These are phyloP conservation scores for Tyria jacobaeae DNA, from an alignment of 2,888 invertebrate species.

Conservation along the genomic window DNA sequence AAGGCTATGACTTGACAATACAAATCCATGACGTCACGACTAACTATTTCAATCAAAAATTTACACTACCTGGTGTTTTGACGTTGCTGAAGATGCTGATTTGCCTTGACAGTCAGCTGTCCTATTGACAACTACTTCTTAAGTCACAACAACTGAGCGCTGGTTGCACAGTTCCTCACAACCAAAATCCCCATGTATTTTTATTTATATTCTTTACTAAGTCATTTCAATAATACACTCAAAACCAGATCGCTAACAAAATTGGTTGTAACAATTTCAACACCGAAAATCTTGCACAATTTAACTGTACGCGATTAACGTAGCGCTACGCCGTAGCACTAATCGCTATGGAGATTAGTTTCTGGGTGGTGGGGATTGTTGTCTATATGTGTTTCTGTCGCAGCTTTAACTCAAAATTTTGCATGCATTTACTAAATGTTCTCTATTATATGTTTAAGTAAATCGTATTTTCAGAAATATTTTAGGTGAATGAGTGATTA, in stretches of 20 bases:
- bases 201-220: not conserved
- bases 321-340: conserved; percentile 61
- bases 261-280: conserved; percentile 41
- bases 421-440: conserved; percentile 1
- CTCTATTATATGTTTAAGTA: not conserved
- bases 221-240: not conserved
- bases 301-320: conserved; percentile 42
- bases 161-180: no score
- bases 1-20: no score
- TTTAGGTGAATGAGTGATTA: not conserved
- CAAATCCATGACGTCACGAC: no score
- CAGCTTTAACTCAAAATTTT: conserved; percentile 31
- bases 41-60: no score
- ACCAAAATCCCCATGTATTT: not conserved
- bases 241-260: not conserved
- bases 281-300: conserved; percentile 44
- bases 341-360: conserved; percentile 76
- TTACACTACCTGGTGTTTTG: no score
- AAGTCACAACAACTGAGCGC: no score
- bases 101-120: no score
- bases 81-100: no score
- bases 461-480: not conserved
- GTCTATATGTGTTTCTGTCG: conserved; percentile 46
- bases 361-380: conserved; percentile 51
- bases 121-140: no score